Evolutionary conservation across 2,797 vertebrate species (phyloP).

Genomic region (Graptemys geographica): DNA sequence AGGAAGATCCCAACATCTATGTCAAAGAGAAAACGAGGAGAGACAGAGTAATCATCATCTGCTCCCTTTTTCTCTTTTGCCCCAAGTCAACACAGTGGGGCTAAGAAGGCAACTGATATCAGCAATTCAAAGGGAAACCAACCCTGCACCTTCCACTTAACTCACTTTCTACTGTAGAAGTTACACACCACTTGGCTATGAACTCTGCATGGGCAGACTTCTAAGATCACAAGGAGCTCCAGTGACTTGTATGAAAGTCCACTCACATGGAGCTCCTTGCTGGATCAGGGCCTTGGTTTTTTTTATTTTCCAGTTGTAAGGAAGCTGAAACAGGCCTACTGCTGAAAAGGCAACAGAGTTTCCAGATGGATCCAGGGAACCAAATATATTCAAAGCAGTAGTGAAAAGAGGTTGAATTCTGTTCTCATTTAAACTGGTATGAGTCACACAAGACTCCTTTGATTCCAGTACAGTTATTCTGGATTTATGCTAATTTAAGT

Average conservation of each 20-base stretch:
- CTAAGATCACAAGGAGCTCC: not conserved
- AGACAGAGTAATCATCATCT: not conserved
- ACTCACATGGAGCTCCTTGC: not conserved
- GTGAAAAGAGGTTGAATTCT: accelerated
- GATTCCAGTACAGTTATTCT: not conserved
- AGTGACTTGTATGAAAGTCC: not conserved
- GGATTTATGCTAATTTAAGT: not conserved
- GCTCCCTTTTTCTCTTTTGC: not conserved
- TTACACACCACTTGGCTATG: not conserved
- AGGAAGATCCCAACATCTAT: not conserved
- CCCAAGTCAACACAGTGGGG: not conserved
- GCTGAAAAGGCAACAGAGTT: too few species aligned
- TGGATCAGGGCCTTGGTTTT: not conserved
- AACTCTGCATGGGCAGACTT: not conserved
- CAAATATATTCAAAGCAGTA: accelerated
- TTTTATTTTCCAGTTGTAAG: not conserved
- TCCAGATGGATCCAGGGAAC: not conserved
- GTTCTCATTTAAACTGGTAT: not conserved
- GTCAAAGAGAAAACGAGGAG: not conserved
- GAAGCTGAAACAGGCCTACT: not conserved
- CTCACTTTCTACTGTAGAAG: not conserved
- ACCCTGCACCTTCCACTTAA: not conserved
- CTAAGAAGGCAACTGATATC: not conserved
- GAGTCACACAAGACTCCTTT: not conserved
- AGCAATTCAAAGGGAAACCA: too few species aligned